Evolutionary conservation across 2,888 invertebrate species (phyloP).

Genomic region (Sericinus montela): DNA sequence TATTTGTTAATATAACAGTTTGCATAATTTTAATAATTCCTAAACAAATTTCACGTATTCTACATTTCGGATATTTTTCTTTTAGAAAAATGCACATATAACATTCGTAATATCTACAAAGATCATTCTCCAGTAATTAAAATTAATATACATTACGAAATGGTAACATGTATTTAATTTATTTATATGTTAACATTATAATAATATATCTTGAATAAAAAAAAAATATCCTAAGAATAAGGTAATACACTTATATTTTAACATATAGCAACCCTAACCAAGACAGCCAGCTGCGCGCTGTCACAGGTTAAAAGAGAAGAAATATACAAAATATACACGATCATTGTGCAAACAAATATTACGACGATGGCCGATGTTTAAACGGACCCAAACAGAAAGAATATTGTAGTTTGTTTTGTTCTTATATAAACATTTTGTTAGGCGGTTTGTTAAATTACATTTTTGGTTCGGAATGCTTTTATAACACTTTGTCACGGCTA

Average conservation of each 20-base stretch:
- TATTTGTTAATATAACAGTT: too few relatives aligned
- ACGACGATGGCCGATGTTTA: slow-evolving; percentile 40
- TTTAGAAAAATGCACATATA: too few relatives aligned
- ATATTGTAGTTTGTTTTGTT: slow-evolving; percentile 45
- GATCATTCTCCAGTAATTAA: too few relatives aligned
- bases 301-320: slow-evolving; percentile 48
- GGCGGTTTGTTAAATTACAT: slow-evolving; percentile 42
- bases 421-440: slow-evolving; percentile 48
- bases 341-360: slow-evolving; percentile 59
- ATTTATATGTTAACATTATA: too few relatives aligned
- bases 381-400: slow-evolving; percentile 36
- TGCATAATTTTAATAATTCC: too few relatives aligned
- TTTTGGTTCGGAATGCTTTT: slow-evolving; percentile 27
- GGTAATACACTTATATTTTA: slow-evolving; percentile 15
- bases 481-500: slow-evolving; percentile 16
- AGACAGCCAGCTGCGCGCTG: slow-evolving; percentile 49
- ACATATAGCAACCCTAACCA: slow-evolving; percentile 13
- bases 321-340: slow-evolving; percentile 44
- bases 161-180: too few relatives aligned
- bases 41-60: too few relatives aligned
- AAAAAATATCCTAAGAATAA: slow-evolving; percentile 7
- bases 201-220: too few relatives aligned
- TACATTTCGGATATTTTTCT: too few relatives aligned
- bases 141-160: too few relatives aligned
- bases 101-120: too few relatives aligned